Base-by-base conservation (phyloP, 2,888 invertebrate species). In the Xestia xanthographa region DNA sequence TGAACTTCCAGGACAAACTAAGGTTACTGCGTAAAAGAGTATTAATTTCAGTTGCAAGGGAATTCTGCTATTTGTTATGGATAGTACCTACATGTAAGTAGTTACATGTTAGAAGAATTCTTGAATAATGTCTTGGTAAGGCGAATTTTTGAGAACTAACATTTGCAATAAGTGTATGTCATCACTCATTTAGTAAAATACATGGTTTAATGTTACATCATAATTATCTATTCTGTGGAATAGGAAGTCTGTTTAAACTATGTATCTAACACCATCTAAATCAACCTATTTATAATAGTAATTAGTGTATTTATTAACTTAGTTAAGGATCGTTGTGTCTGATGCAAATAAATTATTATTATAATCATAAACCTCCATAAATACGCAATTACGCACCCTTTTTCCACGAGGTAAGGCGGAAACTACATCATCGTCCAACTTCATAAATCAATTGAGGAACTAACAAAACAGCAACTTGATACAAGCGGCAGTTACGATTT, bases 1-100 rank as follows among this genome's bases (percentile, higher is more conserved):
- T 53, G 8, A 65, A n/a, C 2, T 48, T 43, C 26, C 66, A 41
- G 63, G 68, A 76, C 17, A 82, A 68, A 76, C 22, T 43, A 43
- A 20, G 22, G n/a, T 26, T 48, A 63, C 48, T 65, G 41, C 20
- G 41, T 53, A 45, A 34, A 50, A 3, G 2, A 12, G 22, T 26
- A 38, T 66, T 9, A 14, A 26, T 43, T 80, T 43, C 14, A 34
- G n/a, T 17, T 53, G 11, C 34, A 48, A 34, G 17, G 38, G n/a
- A 60, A 56, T 74, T 41, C n/a, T 63, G 17, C 38, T 34, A 1
- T 34, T 58, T 68, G 20, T 48, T 29, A 53, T 22, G 26, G 14
- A 4, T n/a, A 4, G 2, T 3, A 4, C 4, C 2, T 4, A n/a
- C 4, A 5, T 22, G 9, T 11, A 69, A 6, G n/a, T 29, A 56